phyloP scores from a whole-genome alignment of 2,113 vertebrate species.

The Drymodes brunneopygia region DNA sequence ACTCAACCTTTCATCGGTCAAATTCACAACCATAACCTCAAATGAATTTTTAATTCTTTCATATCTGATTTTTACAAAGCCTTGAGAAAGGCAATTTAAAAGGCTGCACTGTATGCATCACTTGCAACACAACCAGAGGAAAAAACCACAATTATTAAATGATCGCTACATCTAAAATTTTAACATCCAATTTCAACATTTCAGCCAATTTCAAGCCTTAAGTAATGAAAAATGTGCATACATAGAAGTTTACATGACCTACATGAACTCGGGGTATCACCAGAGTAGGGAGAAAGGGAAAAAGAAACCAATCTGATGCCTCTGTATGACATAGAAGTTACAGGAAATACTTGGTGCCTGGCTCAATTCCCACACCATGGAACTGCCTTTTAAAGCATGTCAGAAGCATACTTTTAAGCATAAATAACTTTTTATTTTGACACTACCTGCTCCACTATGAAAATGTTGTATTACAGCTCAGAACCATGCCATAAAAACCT shows the following conservation, averaged over 20 bases:
- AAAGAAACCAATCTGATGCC: neutral
- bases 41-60: slow-evolving; percentile 72
- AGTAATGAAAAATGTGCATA: neutral
- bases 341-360: neutral
- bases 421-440: neutral
- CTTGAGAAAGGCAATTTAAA: slow-evolving; percentile 45
- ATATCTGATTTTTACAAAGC: slow-evolving; percentile 54
- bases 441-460: neutral
- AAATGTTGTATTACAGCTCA: neutral
- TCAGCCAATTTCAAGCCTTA: neutral
- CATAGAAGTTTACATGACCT: neutral
- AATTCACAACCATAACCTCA: slow-evolving; percentile 43
- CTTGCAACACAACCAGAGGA: slow-evolving; percentile 12
- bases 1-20: neutral
- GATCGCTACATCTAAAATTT: neutral
- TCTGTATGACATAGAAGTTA: neutral
- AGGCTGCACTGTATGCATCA: slow-evolving; percentile 21
- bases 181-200: neutral
- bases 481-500: neutral
- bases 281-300: fast-evolving
- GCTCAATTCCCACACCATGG: neutral
- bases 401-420: neutral
- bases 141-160: neutral
- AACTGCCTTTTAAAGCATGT: neutral
- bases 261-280: neutral